phyloP scores from a whole-genome alignment of 1,140 invertebrate species.

The Dolichoris vasculosae region DNA sequence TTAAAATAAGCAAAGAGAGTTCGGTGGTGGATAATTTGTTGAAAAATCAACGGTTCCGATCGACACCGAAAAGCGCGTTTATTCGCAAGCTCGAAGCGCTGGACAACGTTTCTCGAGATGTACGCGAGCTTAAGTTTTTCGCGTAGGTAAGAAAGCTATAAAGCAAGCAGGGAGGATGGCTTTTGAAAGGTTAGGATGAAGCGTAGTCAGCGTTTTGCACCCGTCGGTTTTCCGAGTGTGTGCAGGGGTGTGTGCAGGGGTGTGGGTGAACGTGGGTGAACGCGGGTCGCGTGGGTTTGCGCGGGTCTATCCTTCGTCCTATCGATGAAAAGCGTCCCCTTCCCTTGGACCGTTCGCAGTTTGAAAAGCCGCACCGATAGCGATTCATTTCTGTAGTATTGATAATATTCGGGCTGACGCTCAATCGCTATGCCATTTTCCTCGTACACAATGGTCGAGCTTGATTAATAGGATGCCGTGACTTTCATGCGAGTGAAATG shows the following conservation, averaged over 20 bases:
- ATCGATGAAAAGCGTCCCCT: conserved; percentile 43
- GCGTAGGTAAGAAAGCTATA: conserved; percentile 48
- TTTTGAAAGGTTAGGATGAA: conserved; percentile 52
- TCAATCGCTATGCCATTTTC: conserved; percentile 20
- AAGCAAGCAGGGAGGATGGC: conserved; percentile 22
- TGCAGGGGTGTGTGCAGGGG: not conserved
- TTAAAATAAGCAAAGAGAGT: not conserved
- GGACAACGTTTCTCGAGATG: conserved; percentile 23
- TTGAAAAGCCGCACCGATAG: conserved; percentile 49
- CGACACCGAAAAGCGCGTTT: not conserved
- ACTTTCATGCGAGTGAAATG: conserved; percentile 43
- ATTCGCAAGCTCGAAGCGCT: not conserved
- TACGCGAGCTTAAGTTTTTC: conserved; percentile 34
- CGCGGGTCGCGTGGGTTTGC: not conserved
- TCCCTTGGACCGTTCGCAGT: not conserved
- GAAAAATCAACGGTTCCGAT: not conserved
- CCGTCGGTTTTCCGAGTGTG: not conserved
- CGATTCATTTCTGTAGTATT: conserved; percentile 52
- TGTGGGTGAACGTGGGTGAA: not conserved
- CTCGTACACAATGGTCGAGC: conserved; percentile 24
- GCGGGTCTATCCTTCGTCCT: conserved; percentile 1
- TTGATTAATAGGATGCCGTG: conserved; percentile 49
- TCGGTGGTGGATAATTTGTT: not conserved
- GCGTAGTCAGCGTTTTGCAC: conserved; percentile 47
- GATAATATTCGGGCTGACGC: conserved; percentile 43